Percentiles rank a stretch among this genome's conserved stretches.
phyloP scores from a whole-genome alignment of 2,888 invertebrate species.

The Drymonia ruficornis region DNA sequence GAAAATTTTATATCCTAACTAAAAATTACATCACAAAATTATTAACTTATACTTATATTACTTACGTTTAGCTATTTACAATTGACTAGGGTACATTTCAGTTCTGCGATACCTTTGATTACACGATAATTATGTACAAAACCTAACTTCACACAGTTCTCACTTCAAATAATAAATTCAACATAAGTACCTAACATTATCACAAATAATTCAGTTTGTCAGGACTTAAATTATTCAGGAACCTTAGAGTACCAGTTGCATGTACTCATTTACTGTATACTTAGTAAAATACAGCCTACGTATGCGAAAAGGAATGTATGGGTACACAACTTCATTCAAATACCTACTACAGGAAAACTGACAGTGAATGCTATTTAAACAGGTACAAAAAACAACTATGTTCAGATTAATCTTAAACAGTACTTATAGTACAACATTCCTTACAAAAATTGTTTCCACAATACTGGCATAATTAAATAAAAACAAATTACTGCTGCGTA shows the following conservation, averaged over 20 bases:
- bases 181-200: conserved; percentile 78
- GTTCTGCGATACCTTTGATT: conserved; percentile 75
- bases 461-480: conserved; percentile 33
- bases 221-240: conserved; percentile 64
- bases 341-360: conserved; percentile 16
- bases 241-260: conserved; percentile 64
- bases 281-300: conserved; percentile 32
- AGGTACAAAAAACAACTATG: conserved; percentile 50
- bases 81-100: conserved; percentile 85
- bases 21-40: conserved; percentile 83
- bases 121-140: conserved; percentile 58
- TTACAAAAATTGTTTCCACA: conserved; percentile 30
- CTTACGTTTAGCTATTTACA: conserved; percentile 74
- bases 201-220: conserved; percentile 67
- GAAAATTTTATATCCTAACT: conserved; percentile 77
- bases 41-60: conserved; percentile 66
- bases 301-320: conserved; percentile 63
- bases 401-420: conserved; percentile 40
- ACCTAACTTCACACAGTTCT: conserved; percentile 52
- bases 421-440: conserved; percentile 53
- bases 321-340: conserved; percentile 28
- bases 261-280: conserved; percentile 34
- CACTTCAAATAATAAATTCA: conserved; percentile 57
- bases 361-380: conserved; percentile 43
- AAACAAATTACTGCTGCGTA: conserved; percentile 40